Evolutionary conservation across 2,113 vertebrate species (phyloP).

Genomic region (Gasterosteus aculeatus): DNA sequence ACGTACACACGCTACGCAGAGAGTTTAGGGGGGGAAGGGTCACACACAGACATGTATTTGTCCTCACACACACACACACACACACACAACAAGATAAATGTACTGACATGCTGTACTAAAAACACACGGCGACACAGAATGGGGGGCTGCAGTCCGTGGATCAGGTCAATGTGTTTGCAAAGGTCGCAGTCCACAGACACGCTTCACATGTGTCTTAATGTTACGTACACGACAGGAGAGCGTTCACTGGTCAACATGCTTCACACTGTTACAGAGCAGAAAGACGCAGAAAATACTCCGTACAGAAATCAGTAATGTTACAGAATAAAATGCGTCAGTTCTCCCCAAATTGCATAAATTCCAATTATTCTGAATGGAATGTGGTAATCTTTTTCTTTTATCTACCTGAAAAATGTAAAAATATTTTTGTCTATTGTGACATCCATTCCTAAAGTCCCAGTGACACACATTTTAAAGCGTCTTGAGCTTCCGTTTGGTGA

Average conservation of each 20-base stretch:
- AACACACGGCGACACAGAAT: constrained; percentile 14
- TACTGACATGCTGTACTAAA: not conserved
- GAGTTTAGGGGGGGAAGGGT: constrained; percentile 48
- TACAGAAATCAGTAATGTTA: not conserved
- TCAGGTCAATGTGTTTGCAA: constrained; percentile 43
- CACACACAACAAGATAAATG: constrained; percentile 37
- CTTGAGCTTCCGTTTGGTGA: not conserved
- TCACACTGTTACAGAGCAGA: constrained; percentile 29
- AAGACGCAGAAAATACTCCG: not conserved
- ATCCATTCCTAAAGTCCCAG: not conserved
- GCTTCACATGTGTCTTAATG: constrained; percentile 55
- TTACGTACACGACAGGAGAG: constrained; percentile 35
- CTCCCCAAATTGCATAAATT: not conserved
- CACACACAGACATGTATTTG: constrained; percentile 40
- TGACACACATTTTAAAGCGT: not conserved
- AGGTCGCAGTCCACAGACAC: constrained; percentile 58
- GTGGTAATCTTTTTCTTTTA: not conserved
- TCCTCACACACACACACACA: constrained; percentile 16
- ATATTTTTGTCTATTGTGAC: not conserved
- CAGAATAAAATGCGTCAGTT: not conserved
- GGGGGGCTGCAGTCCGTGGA: constrained; percentile 10
- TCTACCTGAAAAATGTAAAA: not conserved
- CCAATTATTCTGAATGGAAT: not conserved
- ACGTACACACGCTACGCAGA: constrained; percentile 25
- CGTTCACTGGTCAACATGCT: constrained; percentile 44